phyloP scores from a whole-genome alignment of 1,140 invertebrate genomes.

The Drosophila sproati region DNA sequence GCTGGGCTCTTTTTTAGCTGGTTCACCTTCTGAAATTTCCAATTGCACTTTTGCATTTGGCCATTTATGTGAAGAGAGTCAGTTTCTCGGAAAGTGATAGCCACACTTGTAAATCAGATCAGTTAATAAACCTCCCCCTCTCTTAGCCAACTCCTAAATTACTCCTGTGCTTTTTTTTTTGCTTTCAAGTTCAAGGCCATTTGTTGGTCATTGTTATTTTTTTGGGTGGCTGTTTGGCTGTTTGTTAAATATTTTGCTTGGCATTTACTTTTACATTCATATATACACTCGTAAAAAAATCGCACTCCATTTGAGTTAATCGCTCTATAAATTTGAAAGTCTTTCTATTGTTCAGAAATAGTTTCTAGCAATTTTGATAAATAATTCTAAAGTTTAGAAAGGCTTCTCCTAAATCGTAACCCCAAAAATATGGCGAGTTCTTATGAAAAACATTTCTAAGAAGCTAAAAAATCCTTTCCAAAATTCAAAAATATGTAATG shows the following conservation, averaged over 20 bases:
- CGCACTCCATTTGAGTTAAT: too few relatives aligned
- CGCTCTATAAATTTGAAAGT: too few relatives aligned
- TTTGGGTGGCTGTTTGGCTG: constrained; percentile 8
- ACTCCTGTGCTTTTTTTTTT: constrained; percentile 24
- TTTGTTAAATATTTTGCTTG: constrained; percentile 31
- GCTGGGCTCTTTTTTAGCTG: constrained; percentile 44
- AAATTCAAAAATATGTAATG: too few relatives aligned
- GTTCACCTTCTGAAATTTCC: constrained; percentile 62
- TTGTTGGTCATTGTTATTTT: constrained; percentile 67
- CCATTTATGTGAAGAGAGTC: constrained; percentile 9
- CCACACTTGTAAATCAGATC: background rate
- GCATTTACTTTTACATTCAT: constrained; percentile 28
- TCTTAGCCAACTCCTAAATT: background rate
- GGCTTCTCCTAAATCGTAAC: too few relatives aligned
- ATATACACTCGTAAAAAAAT: constrained; percentile 10
- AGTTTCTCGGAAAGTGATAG: constrained; percentile 54
- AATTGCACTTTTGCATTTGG: constrained; percentile 42
- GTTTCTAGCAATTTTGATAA: too few relatives aligned
- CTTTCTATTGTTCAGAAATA: too few relatives aligned
- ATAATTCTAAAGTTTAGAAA: too few relatives aligned
- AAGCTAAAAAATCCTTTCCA: too few relatives aligned
- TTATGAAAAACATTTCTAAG: too few relatives aligned
- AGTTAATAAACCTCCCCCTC: background rate
- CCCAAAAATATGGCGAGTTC: too few relatives aligned
- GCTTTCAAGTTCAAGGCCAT: constrained; percentile 72